A percentile compares a stretch with the other conserved stretches of the same genome.
Evolutionary conservation across 2,113 vertebrate species (phyloP).

Genomic region (Elgaria multicarinata): DNA sequence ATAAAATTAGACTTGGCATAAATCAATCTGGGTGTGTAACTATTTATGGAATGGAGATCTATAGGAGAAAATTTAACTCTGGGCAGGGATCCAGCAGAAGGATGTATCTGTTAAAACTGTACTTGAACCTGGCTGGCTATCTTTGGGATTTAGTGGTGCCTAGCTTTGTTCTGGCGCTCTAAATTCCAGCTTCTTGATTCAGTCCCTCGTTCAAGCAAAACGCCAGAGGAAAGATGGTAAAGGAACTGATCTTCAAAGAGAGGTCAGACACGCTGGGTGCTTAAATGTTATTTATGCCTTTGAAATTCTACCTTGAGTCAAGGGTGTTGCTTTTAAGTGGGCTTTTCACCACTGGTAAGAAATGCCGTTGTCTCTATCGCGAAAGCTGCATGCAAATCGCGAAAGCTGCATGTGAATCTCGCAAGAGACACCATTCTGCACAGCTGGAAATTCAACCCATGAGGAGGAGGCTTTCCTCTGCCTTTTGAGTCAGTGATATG

Average conservation of each 20-base stretch:
- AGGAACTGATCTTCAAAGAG: neutral
- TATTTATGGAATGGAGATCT: too few relatives aligned
- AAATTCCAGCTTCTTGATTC: neutral
- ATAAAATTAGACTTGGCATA: neutral
- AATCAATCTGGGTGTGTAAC: too few relatives aligned
- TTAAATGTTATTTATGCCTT: conserved; percentile 5
- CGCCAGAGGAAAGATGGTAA: neutral
- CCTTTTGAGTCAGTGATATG: neutral
- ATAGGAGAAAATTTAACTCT: neutral
- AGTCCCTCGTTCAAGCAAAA: neutral
- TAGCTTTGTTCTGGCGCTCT: neutral
- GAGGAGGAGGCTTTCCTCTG: neutral
- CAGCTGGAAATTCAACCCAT: neutral
- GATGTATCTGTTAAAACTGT: accelerated
- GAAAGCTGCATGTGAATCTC: neutral
- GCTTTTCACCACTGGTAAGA: neutral
- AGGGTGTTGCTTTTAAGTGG: too few relatives aligned
- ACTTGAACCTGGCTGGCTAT: neutral
- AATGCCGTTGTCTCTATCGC: neutral
- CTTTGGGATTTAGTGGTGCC: neutral
- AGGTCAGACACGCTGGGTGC: neutral
- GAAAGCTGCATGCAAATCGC: neutral
- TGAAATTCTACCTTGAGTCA: neutral
- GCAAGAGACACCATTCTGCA: neutral
- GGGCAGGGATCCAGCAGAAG: neutral